Evolutionary conservation across 2,888 invertebrate genomes (phyloP).

Genomic region (Pharmacophagus antenor): DNA sequence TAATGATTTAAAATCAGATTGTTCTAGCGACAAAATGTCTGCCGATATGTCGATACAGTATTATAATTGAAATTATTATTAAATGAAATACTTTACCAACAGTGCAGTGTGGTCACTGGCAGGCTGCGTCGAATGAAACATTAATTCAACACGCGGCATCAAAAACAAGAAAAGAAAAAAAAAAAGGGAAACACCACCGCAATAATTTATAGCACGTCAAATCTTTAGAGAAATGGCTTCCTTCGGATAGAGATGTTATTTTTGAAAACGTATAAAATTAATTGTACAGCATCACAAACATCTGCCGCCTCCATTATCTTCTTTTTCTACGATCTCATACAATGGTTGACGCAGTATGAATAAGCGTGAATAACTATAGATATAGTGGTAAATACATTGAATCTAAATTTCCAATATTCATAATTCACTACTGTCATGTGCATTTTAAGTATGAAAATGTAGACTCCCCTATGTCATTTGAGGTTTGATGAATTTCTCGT

Average conservation of each 20-base stretch:
- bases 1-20: too few species aligned
- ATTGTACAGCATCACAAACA: slow-evolving; percentile 68
- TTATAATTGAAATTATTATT: not conserved
- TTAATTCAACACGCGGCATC: slow-evolving; percentile 50
- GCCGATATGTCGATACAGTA: too few species aligned
- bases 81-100: not conserved
- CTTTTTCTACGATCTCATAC: slow-evolving; percentile 49
- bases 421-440: too few species aligned
- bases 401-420: not conserved
- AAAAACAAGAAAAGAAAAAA: slow-evolving; percentile 44
- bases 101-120: not conserved
- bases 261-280: slow-evolving; percentile 69
- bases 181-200: slow-evolving; percentile 45
- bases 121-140: slow-evolving; percentile 40
- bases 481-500: too few species aligned
- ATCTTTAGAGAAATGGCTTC: slow-evolving; percentile 76
- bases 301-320: slow-evolving; percentile 64
- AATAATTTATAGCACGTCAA: slow-evolving; percentile 79
- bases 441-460: too few species aligned
- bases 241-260: slow-evolving; percentile 74
- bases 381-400: not conserved
- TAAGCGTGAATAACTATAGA: not conserved
- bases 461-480: too few species aligned
- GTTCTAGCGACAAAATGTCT: too few species aligned
- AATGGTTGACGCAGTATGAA: slow-evolving; percentile 31